A percentile compares a stretch with the other conserved stretches of the same genome.
Conservation (phyloP, 2,113 vertebrate species). For the Crotalus horridus region DNA sequence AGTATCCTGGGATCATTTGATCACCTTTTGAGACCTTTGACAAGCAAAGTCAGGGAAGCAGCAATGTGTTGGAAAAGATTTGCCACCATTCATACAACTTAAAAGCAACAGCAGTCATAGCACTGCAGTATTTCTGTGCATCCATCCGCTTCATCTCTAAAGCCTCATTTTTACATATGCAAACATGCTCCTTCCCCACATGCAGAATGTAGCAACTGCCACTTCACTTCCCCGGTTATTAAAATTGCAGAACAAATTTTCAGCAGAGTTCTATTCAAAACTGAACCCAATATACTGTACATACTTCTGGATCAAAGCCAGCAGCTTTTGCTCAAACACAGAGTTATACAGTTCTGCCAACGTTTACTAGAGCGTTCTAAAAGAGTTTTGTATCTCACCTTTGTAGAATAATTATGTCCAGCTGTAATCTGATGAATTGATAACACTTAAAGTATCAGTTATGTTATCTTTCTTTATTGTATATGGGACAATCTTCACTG, state of each 20-base stretch:
- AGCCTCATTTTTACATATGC: background rate
- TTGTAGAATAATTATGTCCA: background rate
- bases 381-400: background rate
- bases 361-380: background rate
- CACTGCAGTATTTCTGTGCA: background rate
- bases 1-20: background rate
- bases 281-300: background rate
- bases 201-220: background rate
- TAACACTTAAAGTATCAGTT: background rate
- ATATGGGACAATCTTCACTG: background rate
- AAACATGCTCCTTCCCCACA: background rate
- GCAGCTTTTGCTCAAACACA: background rate
- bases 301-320: background rate
- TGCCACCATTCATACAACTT: background rate
- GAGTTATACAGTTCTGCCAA: background rate
- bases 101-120: background rate
- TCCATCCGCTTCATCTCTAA: background rate
- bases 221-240: background rate
- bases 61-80: background rate
- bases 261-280: background rate
- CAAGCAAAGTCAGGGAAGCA: background rate
- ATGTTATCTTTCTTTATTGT: background rate
- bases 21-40: background rate
- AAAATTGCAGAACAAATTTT: background rate
- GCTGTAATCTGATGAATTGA: background rate